Evolutionary conservation across 2,113 vertebrate genomes (phyloP), one percentile per base, ranked within the genome.

Genomic region (Saguinus imperator): DNA sequence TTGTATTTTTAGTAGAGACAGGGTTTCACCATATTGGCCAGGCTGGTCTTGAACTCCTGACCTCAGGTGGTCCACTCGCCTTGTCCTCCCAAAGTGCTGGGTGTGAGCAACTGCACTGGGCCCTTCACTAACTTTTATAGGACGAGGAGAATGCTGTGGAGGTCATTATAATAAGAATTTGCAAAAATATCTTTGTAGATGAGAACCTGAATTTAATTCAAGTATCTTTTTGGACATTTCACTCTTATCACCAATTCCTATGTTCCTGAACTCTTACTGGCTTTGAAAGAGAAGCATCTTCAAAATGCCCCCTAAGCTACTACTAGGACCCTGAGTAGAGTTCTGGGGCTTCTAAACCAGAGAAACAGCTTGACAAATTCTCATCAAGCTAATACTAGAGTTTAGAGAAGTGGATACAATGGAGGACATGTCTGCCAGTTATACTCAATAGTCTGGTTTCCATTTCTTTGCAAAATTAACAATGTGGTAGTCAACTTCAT

Each of bases 381-480:
- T 93, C 55, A 40, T 77, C 58, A 66, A 48, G 64, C 11, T 48
- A 14, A 25, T 64, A 29, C 32, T 61, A 50, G 80, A 70, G 43
- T 86, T 94, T 40, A 88, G 81, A 50, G 45, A 48, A 70, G 52
- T 58, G 23, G 12, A 87, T 40, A 17, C 68, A 89, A 4, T 43
- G 52, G 5, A n/a, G 50, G 8, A 58, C 61, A 40, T 23, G 27
- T 79, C 66, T 89, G n/a, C 58, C 61, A 45, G 16, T 20, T 94
- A 23, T 75, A 57, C 11, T 25, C 32, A 21, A 55, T 48, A 55
- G 23, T 0, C 37, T 84, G 45, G 13, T 73, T 93, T 93, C 76
- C 16, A 52, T 94, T 93, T 95, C 18, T 64, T 79, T 23, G 27
- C 27, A 20, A 68, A 93, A 92, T 76, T 45, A 90, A 83, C 91